Evolutionary conservation across 1,140 invertebrate genomes (phyloP), one percentile per base, ranked within the genome.

Genomic region (Limonius californicus): DNA sequence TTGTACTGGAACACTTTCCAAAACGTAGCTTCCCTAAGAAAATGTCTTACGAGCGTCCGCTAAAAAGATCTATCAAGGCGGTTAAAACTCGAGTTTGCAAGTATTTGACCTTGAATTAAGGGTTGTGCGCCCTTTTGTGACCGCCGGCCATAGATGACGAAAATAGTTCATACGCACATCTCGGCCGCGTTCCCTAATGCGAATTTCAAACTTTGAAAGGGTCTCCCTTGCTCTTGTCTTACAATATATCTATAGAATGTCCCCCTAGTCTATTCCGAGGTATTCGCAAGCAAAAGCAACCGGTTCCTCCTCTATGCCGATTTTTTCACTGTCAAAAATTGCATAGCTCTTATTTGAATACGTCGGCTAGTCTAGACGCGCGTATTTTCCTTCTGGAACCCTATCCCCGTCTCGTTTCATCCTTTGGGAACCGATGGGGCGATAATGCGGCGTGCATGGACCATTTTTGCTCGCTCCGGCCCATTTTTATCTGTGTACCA

Each of bases 281-380:
- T 50, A 50, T 50, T 50, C 19, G 45, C 45, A 50, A 18, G 43
- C 16, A n/a, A n/a, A n/a, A 7, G 45, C 20, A 50, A 50, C 45
- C 45, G 45, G 45, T 50, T 50, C 15, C 45, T 50, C n/a, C 20
- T 50, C 45, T 50, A 50, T 50, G 45, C 45, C n/a, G 45, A 50
- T 50, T 50, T 50, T 50, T 50, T 50, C 16, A 19, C 45, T 9
- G 45, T 50, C 45, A 50, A 50, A 50, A 50, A 50, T 50, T 50
- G 45, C 45, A 50, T 50, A 21, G 45, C n/a, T 39, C 45, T 3
- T n/a, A 50, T 50, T 50, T 50, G 20, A 50, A 50, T 50, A 21
- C n/a, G 43, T n/a, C n/a, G n/a, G 9, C 15, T 50, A 50, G 45
- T 50, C 45, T 50, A 50, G 45, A 50, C 45, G 45, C 20, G 7